A percentile compares a stretch with the other conserved stretches of the same genome.
Conservation (phyloP, 2,113 vertebrate species). For the Oophaga pumilio region DNA sequence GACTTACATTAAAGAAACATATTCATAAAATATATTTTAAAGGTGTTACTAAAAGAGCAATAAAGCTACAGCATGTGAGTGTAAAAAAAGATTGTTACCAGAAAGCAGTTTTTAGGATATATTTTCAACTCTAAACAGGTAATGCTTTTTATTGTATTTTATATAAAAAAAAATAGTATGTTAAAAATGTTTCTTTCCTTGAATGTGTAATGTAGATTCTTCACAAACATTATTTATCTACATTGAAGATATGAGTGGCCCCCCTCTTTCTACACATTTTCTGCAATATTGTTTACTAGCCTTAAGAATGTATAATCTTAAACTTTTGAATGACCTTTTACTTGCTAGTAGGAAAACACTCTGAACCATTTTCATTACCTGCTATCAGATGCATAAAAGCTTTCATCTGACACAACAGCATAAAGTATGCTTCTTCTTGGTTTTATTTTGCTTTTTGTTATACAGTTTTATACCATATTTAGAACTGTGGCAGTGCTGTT, state of each 20-base stretch:
- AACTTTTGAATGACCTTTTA: background rate
- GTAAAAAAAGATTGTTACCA: background rate
- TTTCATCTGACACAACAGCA: background rate
- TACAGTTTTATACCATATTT: background rate
- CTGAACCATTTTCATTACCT: background rate
- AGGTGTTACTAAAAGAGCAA: background rate
- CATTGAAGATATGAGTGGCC: background rate
- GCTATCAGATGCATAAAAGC: background rate
- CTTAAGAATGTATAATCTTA: background rate
- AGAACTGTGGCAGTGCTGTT: background rate
- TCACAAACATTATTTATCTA: background rate
- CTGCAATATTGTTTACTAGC: background rate
- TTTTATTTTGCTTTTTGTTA: background rate
- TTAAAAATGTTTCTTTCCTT: background rate
- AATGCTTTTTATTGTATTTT: background rate
- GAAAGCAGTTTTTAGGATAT: background rate
- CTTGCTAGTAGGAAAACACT: background rate
- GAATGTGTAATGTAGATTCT: background rate
- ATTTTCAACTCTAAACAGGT: background rate
- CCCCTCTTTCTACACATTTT: background rate
- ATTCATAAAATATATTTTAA: background rate
- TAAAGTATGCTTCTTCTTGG: background rate
- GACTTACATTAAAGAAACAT: slow-evolving; percentile 11
- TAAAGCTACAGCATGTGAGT: background rate
- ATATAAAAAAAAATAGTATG: background rate